Conservation (phyloP, 2,888 invertebrate species). For the Ganaspis brasiliensis region DNA sequence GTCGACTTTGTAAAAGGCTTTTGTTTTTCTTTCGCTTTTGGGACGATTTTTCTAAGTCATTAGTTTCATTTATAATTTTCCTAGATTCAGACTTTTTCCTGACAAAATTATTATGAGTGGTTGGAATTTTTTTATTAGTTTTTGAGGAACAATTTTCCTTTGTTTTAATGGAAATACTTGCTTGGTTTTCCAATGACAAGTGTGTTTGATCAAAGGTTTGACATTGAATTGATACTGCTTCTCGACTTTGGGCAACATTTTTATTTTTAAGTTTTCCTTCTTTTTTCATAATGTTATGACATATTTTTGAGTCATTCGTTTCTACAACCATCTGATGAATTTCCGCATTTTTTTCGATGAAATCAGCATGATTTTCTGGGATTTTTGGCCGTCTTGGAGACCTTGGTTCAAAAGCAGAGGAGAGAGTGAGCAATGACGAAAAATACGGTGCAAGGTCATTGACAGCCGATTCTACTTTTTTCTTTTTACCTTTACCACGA, state of each 20-base stretch:
- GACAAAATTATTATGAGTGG: too few species aligned
- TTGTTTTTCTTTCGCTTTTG: too few species aligned
- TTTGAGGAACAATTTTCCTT: background rate
- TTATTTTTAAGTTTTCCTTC: conserved; percentile 1
- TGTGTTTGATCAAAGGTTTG: too few species aligned
- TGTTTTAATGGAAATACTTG: too few species aligned
- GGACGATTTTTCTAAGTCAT: too few species aligned
- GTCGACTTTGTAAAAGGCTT: background rate
- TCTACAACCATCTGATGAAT: conserved; percentile 32
- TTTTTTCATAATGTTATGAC: conserved; percentile 16
- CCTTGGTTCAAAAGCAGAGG: background rate
- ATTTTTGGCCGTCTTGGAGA: conserved; percentile 19
- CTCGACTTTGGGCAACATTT: background rate
- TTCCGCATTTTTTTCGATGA: conserved; percentile 1
- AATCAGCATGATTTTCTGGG: background rate
- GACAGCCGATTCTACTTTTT: background rate
- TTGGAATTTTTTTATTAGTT: background rate
- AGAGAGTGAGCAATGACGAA: conserved; percentile 7
- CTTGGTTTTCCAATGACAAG: too few species aligned
- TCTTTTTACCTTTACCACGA: background rate
- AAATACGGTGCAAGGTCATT: conserved; percentile 11
- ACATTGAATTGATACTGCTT: too few species aligned
- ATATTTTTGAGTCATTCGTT: conserved; percentile 42
- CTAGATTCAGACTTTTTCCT: too few species aligned
- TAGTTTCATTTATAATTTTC: too few species aligned